A percentile compares a stretch with the other conserved stretches of the same genome.
Evolutionary conservation across 2,797 vertebrate genomes (phyloP).

Genomic region (Tragopan temminckii): DNA sequence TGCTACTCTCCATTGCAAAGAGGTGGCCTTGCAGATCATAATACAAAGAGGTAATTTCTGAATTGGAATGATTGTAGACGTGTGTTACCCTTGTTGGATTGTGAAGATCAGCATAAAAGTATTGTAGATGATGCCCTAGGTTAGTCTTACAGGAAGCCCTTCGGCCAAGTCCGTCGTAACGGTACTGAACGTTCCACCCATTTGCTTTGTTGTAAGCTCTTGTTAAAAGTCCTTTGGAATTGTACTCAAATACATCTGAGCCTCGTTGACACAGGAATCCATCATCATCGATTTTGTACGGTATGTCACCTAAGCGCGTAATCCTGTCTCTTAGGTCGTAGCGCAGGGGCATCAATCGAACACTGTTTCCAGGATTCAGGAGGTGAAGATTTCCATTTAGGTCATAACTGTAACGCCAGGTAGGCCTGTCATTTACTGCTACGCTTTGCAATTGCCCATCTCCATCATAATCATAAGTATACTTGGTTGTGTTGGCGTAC

Average conservation of each 20-base stretch:
- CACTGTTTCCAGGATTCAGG: constrained; percentile 94
- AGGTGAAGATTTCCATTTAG: constrained; percentile 97
- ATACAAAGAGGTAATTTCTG: constrained; percentile 96
- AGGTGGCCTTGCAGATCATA: constrained; percentile 99
- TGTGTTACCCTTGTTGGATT: constrained; percentile 95
- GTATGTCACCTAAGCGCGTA: constrained; percentile 94
- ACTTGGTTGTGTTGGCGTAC: constrained; percentile 98
- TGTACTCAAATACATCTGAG: constrained; percentile 95
- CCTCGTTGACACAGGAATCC: constrained; percentile 96
- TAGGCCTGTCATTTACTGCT: constrained; percentile 94
- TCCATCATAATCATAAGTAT: constrained; percentile 97
- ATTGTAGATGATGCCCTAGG: constrained; percentile 96
- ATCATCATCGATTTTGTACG: constrained; percentile 96
- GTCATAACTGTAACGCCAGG: constrained; percentile 99
- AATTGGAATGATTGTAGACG: constrained; percentile 98
- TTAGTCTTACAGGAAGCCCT: constrained; percentile 96
- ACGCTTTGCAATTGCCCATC: constrained; percentile 97
- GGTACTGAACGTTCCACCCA: constrained; percentile 96
- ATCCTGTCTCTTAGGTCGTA: constrained; percentile 97
- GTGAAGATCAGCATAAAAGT: constrained; percentile 98
- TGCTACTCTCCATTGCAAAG: constrained; percentile 99
- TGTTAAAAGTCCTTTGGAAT: constrained; percentile 96
- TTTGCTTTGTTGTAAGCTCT: constrained; percentile 94
- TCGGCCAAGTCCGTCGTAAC: constrained; percentile 94
- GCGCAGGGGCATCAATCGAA: constrained; percentile 93